Evolutionary conservation across 2,888 invertebrate species (phyloP), one percentile per base, ranked within the genome.

Genomic region (Cyclophora albipunctata): DNA sequence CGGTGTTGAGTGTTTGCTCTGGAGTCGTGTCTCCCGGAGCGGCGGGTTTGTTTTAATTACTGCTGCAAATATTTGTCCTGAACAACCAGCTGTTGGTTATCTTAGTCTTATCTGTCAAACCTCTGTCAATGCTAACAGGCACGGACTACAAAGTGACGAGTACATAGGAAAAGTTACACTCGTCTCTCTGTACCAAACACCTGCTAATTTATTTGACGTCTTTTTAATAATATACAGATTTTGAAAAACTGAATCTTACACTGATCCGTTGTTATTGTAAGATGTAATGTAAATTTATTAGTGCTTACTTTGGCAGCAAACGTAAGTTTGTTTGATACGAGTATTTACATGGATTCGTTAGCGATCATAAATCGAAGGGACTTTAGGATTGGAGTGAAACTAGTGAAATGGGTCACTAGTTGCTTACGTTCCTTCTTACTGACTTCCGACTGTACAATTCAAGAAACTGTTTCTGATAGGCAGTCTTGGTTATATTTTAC

Each of bases 81-180:
- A 72, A 72, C 75, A 78, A 75, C 79, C 81, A 79, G 77, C 77
- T 82, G 80, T 77, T 77, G 73, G 20, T 84, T 84, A 86, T 85
- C 86, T 81, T 60, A 59, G 71, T 70, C 71, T 86, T 88, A 87
- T 87, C 87, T 87, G 87, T 85, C 87, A 87, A 88, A 86, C 79
- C 83, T 72, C 83, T 85, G 86, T 87, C 87, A 85, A 86, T 86
- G 84, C 79, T 83, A 69, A 64, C 73, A 70, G 76, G 78, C 82
- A 80, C 84, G 81, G 75, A 78, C 77, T 71, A 72, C 58, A 67
- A 59, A 63, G 69, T 61, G 57, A 63, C 64, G 71, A 69, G 68
- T 59, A 65, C 59, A 60, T 59, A 37, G 35, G 20, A n/a, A 45
- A 37, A 40, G 40, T 7, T 34, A 45, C 47, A 45, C 43, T 37